phyloP scores from a whole-genome alignment of 2,113 vertebrate species.

The Rhinopithecus roxellana region DNA sequence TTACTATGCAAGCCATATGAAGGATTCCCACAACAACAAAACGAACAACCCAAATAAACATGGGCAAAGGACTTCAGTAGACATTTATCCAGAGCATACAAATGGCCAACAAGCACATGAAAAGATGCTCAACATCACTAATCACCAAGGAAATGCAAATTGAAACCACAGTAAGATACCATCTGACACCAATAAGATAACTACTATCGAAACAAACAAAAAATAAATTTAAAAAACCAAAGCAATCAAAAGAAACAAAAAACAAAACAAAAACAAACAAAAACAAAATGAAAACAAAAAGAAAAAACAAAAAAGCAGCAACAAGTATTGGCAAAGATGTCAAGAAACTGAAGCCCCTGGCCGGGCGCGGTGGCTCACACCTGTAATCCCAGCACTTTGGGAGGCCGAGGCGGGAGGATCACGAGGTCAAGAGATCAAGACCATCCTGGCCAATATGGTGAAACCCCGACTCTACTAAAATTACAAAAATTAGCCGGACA shows the following conservation, averaged over 20 bases:
- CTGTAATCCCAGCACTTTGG: too few relatives aligned
- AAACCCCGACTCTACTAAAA: too few relatives aligned
- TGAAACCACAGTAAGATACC: neutral
- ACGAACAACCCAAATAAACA: neutral
- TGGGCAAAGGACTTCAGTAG: neutral
- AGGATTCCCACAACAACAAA: neutral
- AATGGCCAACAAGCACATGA: neutral
- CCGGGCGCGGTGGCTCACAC: too few relatives aligned
- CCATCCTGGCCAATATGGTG: too few relatives aligned
- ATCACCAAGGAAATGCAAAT: neutral
- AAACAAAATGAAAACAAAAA: too few relatives aligned
- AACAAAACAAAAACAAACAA: too few relatives aligned
- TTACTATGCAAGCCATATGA: neutral
- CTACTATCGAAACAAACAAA: neutral
- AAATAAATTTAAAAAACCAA: neutral
- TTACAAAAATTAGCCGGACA: too few relatives aligned
- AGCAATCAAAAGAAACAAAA: too few relatives aligned
- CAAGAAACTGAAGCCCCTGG: neutral
- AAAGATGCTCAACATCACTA: neutral
- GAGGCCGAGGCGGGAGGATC: rapidly evolving
- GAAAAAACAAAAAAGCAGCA: neutral
- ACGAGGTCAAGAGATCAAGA: too few relatives aligned
- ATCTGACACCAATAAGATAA: neutral
- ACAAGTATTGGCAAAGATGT: neutral
- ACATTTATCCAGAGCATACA: neutral